phyloP scores from a whole-genome alignment of 1,140 invertebrate species.

The Drosophila nannoptera region DNA sequence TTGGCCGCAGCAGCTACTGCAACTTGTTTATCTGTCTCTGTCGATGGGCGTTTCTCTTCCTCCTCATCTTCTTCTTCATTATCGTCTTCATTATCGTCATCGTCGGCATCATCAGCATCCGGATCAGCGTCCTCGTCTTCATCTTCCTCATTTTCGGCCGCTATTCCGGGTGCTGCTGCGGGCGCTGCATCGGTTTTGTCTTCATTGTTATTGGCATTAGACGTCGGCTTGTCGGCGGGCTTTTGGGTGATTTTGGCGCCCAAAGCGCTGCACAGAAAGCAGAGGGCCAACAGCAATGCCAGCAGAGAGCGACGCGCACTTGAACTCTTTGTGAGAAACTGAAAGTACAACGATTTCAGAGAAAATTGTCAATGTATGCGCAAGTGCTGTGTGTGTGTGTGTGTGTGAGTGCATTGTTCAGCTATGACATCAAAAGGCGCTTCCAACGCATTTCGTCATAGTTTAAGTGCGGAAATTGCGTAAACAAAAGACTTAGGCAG shows the following conservation, averaged over 20 bases:
- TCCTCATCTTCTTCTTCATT: conserved; percentile 20
- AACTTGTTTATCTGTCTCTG: conserved; percentile 48
- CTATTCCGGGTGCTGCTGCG: conserved; percentile 1
- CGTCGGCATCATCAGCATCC: conserved; percentile 35
- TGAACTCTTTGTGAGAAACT: conserved; percentile 77
- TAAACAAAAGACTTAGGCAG: conserved; percentile 72
- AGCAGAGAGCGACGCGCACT: conserved; percentile 61
- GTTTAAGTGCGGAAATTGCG: conserved; percentile 57
- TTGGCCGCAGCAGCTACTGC: conserved; percentile 19
- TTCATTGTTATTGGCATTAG: conserved; percentile 31
- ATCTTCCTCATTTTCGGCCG: conserved; percentile 22
- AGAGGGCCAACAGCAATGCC: conserved; percentile 53
- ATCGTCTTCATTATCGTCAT: conserved; percentile 28
- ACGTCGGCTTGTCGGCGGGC: conserved; percentile 47
- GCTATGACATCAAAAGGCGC: conserved; percentile 39
- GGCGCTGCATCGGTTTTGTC: conserved; percentile 43
- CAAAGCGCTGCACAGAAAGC: conserved; percentile 54
- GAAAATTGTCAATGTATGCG: conserved; percentile 27
- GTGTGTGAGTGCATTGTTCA: conserved; percentile 52
- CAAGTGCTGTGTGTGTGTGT: conserved; percentile 24
- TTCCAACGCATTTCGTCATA: conserved; percentile 55
- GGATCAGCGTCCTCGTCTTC: conserved; percentile 25
- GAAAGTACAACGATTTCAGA: conserved; percentile 59
- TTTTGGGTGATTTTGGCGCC: conserved; percentile 65
- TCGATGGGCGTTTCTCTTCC: conserved; percentile 1